Base-by-base conservation (phyloP, 2,113 vertebrate species). In the Poicephalus gulielmi region DNA sequence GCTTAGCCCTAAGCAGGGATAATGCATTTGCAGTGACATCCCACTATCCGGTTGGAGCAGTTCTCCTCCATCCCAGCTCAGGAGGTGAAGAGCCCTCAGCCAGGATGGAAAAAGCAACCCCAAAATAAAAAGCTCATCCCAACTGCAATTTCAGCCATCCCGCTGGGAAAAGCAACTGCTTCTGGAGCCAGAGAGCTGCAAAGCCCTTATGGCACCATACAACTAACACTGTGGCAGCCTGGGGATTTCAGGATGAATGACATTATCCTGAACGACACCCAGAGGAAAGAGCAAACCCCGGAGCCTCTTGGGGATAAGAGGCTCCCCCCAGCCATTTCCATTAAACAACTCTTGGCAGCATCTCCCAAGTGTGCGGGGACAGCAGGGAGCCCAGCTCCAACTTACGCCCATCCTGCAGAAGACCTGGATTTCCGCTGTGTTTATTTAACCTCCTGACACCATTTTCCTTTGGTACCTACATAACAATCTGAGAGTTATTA, bases 21-120 rank as follows among this genome's bases (percentile, higher is more conserved):
- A 2, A 39, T 1, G 5, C 4, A 15, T 16, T 14, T 60, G 4
- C n/a, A 67, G 47, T 7, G 14, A 33, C 1, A 15, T 13, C 71
- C 66, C 0, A 0, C 30, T 1, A 7, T 33, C 23, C 6, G 0
- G 4, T n/a, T 18, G 2, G 0, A 44, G 20, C 30, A 9, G 19
- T 0, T 74, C 19, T 18, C 19, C 25, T 35, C 43, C 66, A n/a
- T 7, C 41, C 55, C 3, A 0, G 62, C 28, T 30, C 39, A 13
- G 55, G 66, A 41, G 17, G 15, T 0, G 8, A n/a, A 17, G 37
- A 77, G 17, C 8, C 77, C 4, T 0, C 17, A 17, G 49, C 17
- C 5, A 3, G 46, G 39, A 17, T 10, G 64, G 63, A 24, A 90
- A 62, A 52, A 23, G 7, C 19, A n/a, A 59, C 2, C 6, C 18